These are phyloP conservation scores for Siphamia tubifer DNA, from an alignment of 2,113 vertebrate species.

Conservation along the genomic window DNA sequence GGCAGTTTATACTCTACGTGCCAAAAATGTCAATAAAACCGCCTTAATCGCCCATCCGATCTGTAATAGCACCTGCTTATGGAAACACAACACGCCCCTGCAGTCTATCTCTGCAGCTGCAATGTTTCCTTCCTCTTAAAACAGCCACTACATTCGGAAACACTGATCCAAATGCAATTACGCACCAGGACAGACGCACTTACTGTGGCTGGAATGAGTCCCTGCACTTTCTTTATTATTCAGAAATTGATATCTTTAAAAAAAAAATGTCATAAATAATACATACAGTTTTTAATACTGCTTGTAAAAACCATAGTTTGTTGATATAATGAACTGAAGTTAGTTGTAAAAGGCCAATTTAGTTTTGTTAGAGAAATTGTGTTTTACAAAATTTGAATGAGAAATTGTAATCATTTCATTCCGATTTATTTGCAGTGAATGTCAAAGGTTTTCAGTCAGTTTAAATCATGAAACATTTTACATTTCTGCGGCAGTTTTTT, in stretches of 20 bases:
- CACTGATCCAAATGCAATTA: constrained; percentile 38
- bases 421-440: too few species aligned
- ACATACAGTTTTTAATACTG: too few species aligned
- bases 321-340: too few species aligned
- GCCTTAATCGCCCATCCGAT: constrained; percentile 65
- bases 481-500: neutral
- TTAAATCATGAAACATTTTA: too few species aligned
- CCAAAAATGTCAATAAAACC: constrained; percentile 75
- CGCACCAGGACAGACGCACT: constrained; percentile 37
- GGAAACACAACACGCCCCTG: constrained; percentile 66
- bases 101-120: constrained; percentile 51
- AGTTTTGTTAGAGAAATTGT: too few species aligned
- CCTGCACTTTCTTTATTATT: constrained; percentile 34
- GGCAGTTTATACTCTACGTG: constrained; percentile 66
- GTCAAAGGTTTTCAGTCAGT: too few species aligned
- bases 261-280: neutral
- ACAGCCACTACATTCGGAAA: constrained; percentile 48
- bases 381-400: too few species aligned
- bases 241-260: constrained; percentile 9
- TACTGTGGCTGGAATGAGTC: constrained; percentile 48
- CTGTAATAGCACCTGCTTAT: constrained; percentile 72
- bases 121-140: constrained; percentile 55
- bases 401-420: too few species aligned
- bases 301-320: too few species aligned
- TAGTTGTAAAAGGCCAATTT: too few species aligned